Percentiles rank a stretch among this genome's conserved stretches.
Conservation (phyloP, 2,888 invertebrate genomes). For the Diabrotica balteata region DNA sequence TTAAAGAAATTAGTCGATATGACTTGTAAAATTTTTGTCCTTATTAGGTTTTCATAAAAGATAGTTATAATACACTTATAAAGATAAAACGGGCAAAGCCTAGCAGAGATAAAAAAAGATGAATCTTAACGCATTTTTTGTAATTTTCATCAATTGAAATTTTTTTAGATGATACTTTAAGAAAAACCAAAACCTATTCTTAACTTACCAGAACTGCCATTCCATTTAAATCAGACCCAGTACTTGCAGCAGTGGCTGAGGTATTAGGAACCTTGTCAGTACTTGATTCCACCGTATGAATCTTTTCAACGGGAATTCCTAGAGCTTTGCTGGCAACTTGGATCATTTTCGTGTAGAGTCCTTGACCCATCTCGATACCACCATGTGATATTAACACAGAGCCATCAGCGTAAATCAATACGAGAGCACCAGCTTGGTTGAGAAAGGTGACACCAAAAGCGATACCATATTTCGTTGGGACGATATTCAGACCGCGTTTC, state of each 20-base stretch:
- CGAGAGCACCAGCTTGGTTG: slow-evolving; percentile 87
- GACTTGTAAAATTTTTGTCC: too few relatives aligned
- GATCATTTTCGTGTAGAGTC: slow-evolving; percentile 94
- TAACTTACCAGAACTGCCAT: slow-evolving; percentile 78
- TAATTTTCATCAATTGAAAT: too few relatives aligned
- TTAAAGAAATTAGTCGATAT: too few relatives aligned
- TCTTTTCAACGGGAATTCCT: slow-evolving; percentile 73
- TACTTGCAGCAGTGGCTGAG: slow-evolving; percentile 87
- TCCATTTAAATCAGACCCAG: slow-evolving; percentile 89
- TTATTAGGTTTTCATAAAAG: too few relatives aligned
- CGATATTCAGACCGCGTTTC: slow-evolving; percentile 82
- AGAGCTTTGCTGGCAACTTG: slow-evolving; percentile 84
- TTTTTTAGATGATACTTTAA: background rate
- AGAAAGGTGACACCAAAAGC: slow-evolving; percentile 78
- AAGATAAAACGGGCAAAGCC: too few relatives aligned
- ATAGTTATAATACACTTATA: too few relatives aligned
- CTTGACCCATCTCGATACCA: slow-evolving; percentile 98
- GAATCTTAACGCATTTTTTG: too few relatives aligned
- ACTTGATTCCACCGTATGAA: slow-evolving; percentile 82
- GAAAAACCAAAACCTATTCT: background rate
- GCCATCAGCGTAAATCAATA: slow-evolving; percentile 87
- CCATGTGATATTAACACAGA: slow-evolving; percentile 89
- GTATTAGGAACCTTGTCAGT: slow-evolving; percentile 94
- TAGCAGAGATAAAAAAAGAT: too few relatives aligned
- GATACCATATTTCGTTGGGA: slow-evolving; percentile 87